phyloP scores from a whole-genome alignment of 2,888 invertebrate species.

The Pammene aurita region DNA sequence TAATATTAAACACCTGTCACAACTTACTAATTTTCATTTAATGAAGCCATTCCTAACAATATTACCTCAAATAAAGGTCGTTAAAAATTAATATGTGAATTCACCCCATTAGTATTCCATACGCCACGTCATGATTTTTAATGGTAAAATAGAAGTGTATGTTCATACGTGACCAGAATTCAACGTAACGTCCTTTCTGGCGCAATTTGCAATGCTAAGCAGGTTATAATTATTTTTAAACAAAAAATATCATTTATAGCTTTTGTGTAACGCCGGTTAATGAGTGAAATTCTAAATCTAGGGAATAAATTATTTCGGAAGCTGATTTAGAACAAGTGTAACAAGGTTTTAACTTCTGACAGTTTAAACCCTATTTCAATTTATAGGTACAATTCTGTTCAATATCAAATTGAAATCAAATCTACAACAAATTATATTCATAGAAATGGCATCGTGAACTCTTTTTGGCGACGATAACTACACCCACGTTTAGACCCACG shows the following conservation, averaged over 20 bases:
- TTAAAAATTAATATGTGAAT: conserved; percentile 37
- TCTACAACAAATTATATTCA: too few species aligned
- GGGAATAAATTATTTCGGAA: too few species aligned
- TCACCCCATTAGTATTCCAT: conserved; percentile 40
- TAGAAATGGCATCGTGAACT: too few species aligned
- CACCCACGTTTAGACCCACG: neutral
- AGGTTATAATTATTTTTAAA: conserved; percentile 4
- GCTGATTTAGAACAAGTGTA: too few species aligned
- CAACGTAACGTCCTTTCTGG: conserved; percentile 27
- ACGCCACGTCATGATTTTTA: conserved; percentile 41
- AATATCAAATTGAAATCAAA: too few species aligned
- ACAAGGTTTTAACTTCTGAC: too few species aligned
- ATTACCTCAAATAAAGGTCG: conserved; percentile 12
- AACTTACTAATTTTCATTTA: conserved; percentile 15
- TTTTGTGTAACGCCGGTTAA: neutral
- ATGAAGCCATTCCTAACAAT: conserved; percentile 20
- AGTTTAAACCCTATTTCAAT: too few species aligned
- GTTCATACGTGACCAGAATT: conserved; percentile 38
- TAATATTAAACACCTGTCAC: neutral
- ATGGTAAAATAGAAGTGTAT: conserved; percentile 42
- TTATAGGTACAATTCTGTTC: neutral
- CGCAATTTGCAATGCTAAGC: conserved; percentile 22
- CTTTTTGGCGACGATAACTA: neutral
- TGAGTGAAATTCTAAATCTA: too few species aligned
- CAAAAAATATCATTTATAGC: neutral